These are phyloP conservation scores for Parauchenoglanis ngamensis DNA, from an alignment of 2,797 vertebrate species.

Conservation along the genomic window DNA sequence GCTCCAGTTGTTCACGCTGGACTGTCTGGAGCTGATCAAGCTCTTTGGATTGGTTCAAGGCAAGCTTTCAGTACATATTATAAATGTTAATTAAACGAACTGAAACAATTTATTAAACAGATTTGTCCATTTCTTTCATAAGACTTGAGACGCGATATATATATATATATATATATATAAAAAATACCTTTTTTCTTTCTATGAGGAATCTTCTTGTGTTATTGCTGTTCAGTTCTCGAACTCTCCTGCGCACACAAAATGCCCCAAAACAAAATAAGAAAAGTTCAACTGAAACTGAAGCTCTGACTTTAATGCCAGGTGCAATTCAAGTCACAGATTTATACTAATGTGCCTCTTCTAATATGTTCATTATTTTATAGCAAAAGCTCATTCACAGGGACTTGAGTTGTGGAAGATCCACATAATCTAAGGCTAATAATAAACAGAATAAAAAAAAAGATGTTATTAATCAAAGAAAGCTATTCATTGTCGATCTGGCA, in stretches of 20 bases:
- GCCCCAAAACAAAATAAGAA: neutral
- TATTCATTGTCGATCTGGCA: no score
- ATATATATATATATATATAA: neutral
- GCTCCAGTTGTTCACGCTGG: conserved; percentile 82
- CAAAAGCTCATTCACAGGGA: neutral
- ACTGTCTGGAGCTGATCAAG: conserved; percentile 83
- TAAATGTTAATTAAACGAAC: conserved; percentile 13
- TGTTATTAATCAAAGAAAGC: neutral
- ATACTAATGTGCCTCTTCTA: neutral
- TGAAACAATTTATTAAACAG: neutral
- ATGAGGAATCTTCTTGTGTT: conserved; percentile 89
- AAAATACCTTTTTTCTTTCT: conserved; percentile 80
- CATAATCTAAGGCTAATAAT: neutral
- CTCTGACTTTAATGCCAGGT: neutral
- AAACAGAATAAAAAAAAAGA: neutral
- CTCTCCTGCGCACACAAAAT: conserved; percentile 70
- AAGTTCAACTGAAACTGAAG: neutral
- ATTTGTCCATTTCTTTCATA: neutral
- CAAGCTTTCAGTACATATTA: conserved; percentile 69
- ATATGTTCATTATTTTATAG: neutral
- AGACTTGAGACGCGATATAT: neutral
- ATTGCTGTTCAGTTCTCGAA: conserved; percentile 87
- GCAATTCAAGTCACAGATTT: neutral
- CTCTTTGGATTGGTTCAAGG: conserved; percentile 85
- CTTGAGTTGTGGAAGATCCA: neutral